These are phyloP conservation scores for Tolypeutes matacus DNA, from an alignment of 2,797 vertebrate species.

Conservation along the genomic window DNA sequence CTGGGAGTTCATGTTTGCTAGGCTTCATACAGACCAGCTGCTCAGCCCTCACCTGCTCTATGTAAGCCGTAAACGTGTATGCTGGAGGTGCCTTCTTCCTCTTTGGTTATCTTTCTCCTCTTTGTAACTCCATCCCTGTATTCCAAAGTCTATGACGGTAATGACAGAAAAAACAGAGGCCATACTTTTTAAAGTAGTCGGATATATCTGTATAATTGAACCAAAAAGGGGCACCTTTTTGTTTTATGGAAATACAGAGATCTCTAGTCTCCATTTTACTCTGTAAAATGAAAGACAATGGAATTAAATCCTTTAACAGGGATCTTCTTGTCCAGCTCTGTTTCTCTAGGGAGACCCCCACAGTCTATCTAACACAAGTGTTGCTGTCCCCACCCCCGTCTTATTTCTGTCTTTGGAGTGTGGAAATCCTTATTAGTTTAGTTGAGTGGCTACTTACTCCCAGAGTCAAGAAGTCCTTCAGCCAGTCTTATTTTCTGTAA, in stretches of 20 bases:
- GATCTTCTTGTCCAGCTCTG: background rate
- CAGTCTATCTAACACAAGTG: background rate
- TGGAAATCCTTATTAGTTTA: background rate
- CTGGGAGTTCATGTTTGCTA: background rate
- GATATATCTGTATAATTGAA: background rate
- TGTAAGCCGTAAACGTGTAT: background rate
- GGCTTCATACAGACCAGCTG: background rate
- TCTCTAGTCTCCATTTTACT: background rate
- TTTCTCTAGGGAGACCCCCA: background rate
- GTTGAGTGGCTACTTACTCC: background rate
- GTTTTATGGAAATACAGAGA: background rate
- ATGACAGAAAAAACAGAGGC: background rate
- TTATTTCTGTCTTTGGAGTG: background rate
- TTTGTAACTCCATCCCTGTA: background rate
- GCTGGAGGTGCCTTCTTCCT: background rate
- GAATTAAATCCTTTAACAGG: background rate
- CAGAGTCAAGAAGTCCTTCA: background rate
- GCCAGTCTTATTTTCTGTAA: background rate
- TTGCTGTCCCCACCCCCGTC: accelerated
- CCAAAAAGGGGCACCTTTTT: background rate
- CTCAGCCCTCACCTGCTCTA: background rate
- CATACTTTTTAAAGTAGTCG: background rate
- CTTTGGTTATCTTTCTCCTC: background rate
- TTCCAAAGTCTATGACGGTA: background rate
- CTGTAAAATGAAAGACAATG: background rate